Conservation (phyloP, 2,888 invertebrate genomes). For the Smittia aterrima region DNA sequence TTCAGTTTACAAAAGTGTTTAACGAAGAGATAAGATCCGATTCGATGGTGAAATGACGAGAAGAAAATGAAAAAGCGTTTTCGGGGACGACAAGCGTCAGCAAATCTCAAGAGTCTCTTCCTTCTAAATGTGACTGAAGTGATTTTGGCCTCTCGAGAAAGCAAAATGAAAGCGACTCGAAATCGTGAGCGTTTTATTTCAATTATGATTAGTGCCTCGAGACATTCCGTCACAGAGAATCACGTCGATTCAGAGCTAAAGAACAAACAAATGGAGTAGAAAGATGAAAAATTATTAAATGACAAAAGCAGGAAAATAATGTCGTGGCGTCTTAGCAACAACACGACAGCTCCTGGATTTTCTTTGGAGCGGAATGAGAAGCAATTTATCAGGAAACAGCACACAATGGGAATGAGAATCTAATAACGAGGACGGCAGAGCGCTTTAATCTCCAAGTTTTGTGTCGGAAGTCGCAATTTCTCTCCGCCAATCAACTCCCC, state of each 20-base stretch:
- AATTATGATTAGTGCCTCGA: conserved; percentile 15
- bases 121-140: not conserved
- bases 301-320: conserved; percentile 36
- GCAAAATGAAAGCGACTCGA: not conserved
- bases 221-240: not conserved
- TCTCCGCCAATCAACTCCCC: not conserved
- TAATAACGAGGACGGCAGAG: not conserved
- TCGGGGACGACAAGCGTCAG: not conserved
- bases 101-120: conserved; percentile 3
- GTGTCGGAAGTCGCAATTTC: conserved; percentile 5
- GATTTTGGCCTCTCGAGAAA: not conserved
- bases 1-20: conserved; percentile 5
- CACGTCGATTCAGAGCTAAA: conserved; percentile 10
- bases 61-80: not conserved
- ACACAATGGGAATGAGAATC: conserved; percentile 20
- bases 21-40: not conserved
- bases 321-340: conserved; percentile 29
- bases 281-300: conserved; percentile 39
- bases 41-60: not conserved
- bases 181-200: conserved; percentile 7
- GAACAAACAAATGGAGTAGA: not conserved
- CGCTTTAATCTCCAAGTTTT: not conserved
- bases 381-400: conserved; percentile 29
- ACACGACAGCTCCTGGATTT: conserved; percentile 9
- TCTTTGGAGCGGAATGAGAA: conserved; percentile 22